These are phyloP conservation scores for Synergus gifuensis DNA, from an alignment of 2,888 invertebrate species.

Conservation along the genomic window DNA sequence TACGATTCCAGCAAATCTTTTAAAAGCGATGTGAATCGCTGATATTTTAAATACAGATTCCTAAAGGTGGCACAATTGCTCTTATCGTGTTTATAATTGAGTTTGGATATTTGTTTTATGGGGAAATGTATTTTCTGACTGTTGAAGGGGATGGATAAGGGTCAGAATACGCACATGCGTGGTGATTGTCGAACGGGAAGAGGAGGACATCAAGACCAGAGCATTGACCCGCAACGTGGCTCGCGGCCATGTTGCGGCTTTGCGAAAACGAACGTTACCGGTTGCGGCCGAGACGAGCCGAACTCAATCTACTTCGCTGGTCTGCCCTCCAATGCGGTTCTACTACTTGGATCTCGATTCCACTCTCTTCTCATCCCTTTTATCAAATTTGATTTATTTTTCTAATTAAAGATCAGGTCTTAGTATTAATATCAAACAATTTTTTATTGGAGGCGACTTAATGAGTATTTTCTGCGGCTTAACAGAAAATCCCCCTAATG, in stretches of 20 bases:
- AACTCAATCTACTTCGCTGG: constrained; percentile 25
- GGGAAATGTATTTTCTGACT: not conserved
- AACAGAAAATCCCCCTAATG: not conserved
- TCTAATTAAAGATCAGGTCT: not conserved
- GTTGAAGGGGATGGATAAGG: not conserved
- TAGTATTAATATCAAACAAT: not conserved
- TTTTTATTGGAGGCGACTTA: not conserved
- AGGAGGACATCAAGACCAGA: constrained; percentile 18
- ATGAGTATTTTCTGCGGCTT: too few relatives aligned
- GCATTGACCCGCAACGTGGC: constrained; percentile 41
- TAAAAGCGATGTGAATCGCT: not conserved
- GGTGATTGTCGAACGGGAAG: constrained; percentile 2
- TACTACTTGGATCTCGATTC: constrained; percentile 27
- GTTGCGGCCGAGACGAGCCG: constrained; percentile 5
- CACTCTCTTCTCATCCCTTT: not conserved
- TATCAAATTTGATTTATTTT: not conserved
- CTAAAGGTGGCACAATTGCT: not conserved
- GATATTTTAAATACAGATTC: not conserved
- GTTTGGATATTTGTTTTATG: not conserved
- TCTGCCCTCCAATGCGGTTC: constrained; percentile 27
- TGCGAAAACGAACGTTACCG: constrained; percentile 29
- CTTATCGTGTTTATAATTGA: not conserved
- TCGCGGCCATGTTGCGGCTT: constrained; percentile 37
- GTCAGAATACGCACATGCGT: constrained; percentile 40
- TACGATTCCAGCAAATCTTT: not conserved